Evolutionary conservation across 2,888 invertebrate species (phyloP), one percentile per base, ranked within the genome.

Genomic region (Dasysyrphus albostriatus): DNA sequence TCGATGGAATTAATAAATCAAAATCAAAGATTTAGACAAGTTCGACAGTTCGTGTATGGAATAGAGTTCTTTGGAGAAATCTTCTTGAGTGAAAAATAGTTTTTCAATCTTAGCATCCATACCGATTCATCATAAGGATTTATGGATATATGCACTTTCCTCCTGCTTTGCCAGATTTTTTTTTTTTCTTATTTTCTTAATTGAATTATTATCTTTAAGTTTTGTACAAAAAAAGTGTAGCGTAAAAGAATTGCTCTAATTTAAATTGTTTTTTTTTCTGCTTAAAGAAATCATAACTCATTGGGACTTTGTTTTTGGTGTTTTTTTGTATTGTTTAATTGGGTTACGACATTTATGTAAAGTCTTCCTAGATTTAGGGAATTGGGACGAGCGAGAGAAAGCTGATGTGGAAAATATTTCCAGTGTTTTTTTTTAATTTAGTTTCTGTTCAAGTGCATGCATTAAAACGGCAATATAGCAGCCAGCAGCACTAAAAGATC

Each of bases 1-100:
- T 34, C 37, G 65, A 67, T 51, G 51, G 42, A 70, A 78, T 84
- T 82, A 69, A 85, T 85, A 85, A 82, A 85, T 85, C 85, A 85
- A 74, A 78, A 78, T 85, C 77, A 78, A 78, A 70, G 51, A 65
- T 82, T 54, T 37, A 61, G 85, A 82, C 82, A 82, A 85, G 73
- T 82, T 82, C 63, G 85, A 85, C 85, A 85, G 85, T 49, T 75
- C 63, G 42, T 58, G 69, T 73, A 70, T 80, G 65, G 69, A 54
- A 39, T 54, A 54, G 69, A 54, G 74, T 69, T 42, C 51, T 49
- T 59, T 24, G 56, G 19, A 58, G 47, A 47, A 47, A 47, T 54
- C 39, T 49, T 51, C 61, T 59, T 47, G 67, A 69, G 77, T 85
- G 85, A 85, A 74, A 77, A 85, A 81, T 77, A 73, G 82, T 77